phyloP scores from a whole-genome alignment of 2,888 invertebrate species.

The Malthinus flaveolus region DNA sequence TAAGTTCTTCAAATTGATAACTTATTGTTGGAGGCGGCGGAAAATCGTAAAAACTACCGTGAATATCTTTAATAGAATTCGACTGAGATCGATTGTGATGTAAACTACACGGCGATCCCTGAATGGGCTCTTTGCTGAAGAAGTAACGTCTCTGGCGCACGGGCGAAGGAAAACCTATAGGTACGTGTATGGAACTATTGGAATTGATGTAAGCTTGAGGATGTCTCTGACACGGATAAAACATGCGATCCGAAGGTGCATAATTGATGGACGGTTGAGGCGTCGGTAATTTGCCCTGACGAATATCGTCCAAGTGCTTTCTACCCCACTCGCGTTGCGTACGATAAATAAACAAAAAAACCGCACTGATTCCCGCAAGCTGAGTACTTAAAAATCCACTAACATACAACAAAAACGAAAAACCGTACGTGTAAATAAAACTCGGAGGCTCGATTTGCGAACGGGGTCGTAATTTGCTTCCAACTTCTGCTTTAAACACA shows the following conservation, averaged over 20 bases:
- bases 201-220: conserved; percentile 55
- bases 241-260: conserved; percentile 45
- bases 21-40: conserved; percentile 68
- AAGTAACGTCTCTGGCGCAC: conserved; percentile 65
- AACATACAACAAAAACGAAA: conserved; percentile 84
- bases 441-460: conserved; percentile 77
- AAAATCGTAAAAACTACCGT: conserved; percentile 65
- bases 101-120: conserved; percentile 60
- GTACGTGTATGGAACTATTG: conserved; percentile 50
- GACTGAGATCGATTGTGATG: conserved; percentile 54
- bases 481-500: conserved; percentile 88
- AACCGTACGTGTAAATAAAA: conserved; percentile 86
- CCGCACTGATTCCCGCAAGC: conserved; percentile 82
- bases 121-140: conserved; percentile 62
- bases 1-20: conserved; percentile 60
- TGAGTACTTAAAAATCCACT: conserved; percentile 84
- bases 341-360: conserved; percentile 84
- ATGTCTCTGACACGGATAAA: conserved; percentile 56
- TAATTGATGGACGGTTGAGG: conserved; percentile 46
- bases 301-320: conserved; percentile 58
- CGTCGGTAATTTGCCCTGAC: conserved; percentile 57
- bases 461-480: conserved; percentile 80
- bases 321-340: conserved; percentile 64
- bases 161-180: conserved; percentile 52
- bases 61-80: conserved; percentile 63